Percentiles rank a stretch among this genome's conserved stretches.
phyloP scores from a whole-genome alignment of 92 coral and sea anemone genomes.

The Meandrina meandrites region DNA sequence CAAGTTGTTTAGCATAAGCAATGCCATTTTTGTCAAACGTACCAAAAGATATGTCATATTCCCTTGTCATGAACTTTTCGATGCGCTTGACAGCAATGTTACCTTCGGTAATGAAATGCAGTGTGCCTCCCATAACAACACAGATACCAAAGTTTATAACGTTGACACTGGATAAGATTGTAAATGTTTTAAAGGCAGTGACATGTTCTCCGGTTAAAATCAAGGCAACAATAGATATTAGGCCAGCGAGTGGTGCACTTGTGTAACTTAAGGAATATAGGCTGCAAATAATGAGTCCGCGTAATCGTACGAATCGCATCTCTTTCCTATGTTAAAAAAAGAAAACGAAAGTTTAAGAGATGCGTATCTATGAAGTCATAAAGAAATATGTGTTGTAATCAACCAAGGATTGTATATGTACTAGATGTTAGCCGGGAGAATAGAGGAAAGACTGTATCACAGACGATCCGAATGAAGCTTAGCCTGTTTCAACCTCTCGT shows the following conservation, averaged over 20 bases:
- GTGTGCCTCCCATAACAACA: background rate
- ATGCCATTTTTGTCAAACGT: background rate
- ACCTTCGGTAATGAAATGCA: background rate
- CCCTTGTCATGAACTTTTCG: background rate
- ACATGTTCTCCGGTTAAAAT: constrained; percentile 1
- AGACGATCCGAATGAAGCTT: no score
- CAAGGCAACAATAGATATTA: background rate
- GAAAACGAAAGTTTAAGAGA: background rate
- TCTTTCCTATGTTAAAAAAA: background rate
- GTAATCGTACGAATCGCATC: constrained; percentile 7
- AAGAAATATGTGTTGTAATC: background rate
- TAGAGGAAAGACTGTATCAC: no score
- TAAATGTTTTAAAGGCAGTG: constrained; percentile 5
- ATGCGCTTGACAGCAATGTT: constrained; percentile 11
- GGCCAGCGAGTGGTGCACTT: constrained; percentile 5
- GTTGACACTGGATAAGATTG: background rate
- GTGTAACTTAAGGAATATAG: background rate
- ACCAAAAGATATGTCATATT: background rate
- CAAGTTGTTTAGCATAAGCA: background rate
- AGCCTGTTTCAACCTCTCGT: no score
- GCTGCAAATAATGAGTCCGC: constrained; percentile 7
- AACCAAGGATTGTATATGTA: no score
- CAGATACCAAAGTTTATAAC: constrained; percentile 6
- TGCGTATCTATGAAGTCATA: background rate
- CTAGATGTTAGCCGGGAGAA: no score